Percentiles rank a stretch among this genome's conserved stretches.
Evolutionary conservation across 2,888 invertebrate genomes (phyloP).

Genomic region (Leucania comma): DNA sequence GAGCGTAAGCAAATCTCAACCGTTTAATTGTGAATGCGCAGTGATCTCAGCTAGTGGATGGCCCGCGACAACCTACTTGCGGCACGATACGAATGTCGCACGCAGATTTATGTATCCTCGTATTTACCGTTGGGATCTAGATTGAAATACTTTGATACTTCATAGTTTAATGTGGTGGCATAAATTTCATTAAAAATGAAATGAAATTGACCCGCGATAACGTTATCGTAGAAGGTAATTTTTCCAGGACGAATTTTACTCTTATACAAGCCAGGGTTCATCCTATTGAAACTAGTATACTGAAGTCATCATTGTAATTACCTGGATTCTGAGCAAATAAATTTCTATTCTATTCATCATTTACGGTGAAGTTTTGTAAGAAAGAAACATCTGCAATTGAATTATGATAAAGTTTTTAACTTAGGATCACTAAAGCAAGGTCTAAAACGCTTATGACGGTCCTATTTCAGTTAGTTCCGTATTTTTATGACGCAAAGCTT

Average conservation of each 20-base stretch:
- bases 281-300: not conserved
- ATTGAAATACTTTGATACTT: slow-evolving; percentile 26
- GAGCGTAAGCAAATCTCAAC: slow-evolving; percentile 23
- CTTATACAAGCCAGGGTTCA: not conserved
- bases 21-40: slow-evolving; percentile 22
- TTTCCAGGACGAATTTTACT: not conserved
- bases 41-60: slow-evolving; percentile 25
- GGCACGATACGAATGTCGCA: slow-evolving; percentile 29
- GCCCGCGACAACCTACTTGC: slow-evolving; percentile 41
- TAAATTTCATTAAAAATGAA: not conserved
- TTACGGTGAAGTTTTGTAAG: no score
- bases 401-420: no score
- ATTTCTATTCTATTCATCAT: no score
- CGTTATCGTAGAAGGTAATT: not conserved
- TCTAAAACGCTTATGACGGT: not conserved
- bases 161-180: not conserved
- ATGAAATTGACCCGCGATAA: not conserved
- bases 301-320: no score
- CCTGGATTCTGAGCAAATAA: no score
- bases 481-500: not conserved
- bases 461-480: not conserved
- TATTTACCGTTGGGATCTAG: slow-evolving; percentile 32
- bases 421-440: no score
- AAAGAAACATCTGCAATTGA: no score
- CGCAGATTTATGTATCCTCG: slow-evolving; percentile 36